Conservation (phyloP, 2,888 invertebrate genomes). For the Tuberolachnus salignus region DNA sequence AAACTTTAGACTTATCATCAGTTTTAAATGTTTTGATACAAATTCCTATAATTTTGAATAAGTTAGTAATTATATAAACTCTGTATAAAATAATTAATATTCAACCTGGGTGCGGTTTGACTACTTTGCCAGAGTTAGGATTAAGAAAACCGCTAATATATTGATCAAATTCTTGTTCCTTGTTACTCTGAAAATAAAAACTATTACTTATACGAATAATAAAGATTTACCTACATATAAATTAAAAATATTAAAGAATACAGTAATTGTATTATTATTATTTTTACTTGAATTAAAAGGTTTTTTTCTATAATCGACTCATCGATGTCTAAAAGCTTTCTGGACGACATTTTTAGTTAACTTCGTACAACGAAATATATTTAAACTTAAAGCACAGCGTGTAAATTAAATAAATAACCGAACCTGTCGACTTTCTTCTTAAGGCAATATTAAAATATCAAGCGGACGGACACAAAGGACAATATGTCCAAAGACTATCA, state of each 20-base stretch:
- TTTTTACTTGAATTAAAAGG: slow-evolving; percentile 29
- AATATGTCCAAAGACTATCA: too few species aligned
- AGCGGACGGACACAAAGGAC: too few species aligned
- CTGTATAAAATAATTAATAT: neutral
- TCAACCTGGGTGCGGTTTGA: slow-evolving; percentile 38
- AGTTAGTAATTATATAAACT: neutral
- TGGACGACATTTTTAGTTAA: neutral
- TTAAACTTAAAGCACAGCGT: too few species aligned
- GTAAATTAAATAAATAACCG: too few species aligned
- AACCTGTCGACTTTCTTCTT: too few species aligned
- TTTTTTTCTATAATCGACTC: slow-evolving; percentile 49
- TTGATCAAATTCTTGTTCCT: slow-evolving; percentile 44
- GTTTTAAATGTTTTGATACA: slow-evolving; percentile 78
- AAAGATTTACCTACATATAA: neutral
- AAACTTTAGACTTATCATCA: slow-evolving; percentile 72
- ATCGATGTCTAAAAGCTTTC: slow-evolving; percentile 38
- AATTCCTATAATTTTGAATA: slow-evolving; percentile 67
- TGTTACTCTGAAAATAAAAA: slow-evolving; percentile 34
- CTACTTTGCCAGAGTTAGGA: slow-evolving; percentile 21
- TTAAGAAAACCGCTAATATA: slow-evolving; percentile 31
- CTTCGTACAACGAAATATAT: too few species aligned
- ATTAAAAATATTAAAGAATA: neutral
- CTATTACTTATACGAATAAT: neutral
- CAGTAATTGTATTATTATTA: neutral
- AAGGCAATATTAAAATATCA: too few species aligned